Conservation (phyloP, 2,113 vertebrate genomes). For the Phycodurus eques region DNA sequence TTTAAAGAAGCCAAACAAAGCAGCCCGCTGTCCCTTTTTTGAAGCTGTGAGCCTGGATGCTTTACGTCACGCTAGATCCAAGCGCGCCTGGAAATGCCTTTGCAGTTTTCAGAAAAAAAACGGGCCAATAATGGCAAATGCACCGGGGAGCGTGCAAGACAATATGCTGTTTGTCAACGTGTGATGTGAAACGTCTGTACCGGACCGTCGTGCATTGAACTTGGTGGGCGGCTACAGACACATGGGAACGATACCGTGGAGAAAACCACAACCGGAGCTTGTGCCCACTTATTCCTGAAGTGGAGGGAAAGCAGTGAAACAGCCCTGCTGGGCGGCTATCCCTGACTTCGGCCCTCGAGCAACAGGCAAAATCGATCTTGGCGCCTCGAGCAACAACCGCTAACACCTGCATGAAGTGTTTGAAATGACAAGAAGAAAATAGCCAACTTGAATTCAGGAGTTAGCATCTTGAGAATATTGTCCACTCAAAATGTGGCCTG, state of each 20-base stretch:
- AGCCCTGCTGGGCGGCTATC: no score
- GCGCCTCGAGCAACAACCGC: no score
- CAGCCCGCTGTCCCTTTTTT: constrained; percentile 20
- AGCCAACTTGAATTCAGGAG: no score
- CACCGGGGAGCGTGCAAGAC: constrained; percentile 35
- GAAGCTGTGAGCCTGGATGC: constrained; percentile 28
- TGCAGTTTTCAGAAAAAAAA: constrained; percentile 19
- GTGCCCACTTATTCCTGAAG: background rate
- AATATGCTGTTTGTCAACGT: constrained; percentile 24
- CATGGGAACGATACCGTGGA: background rate
- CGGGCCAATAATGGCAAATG: constrained; percentile 39
- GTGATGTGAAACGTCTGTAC: constrained; percentile 18
- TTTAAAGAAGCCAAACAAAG: constrained; percentile 1
- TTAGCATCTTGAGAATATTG: no score
- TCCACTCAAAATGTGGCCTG: no score
- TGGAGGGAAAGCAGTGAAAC: background rate
- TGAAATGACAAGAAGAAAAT: no score
- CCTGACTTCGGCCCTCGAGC: no score
- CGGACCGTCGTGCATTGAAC: background rate
- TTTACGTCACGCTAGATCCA: constrained; percentile 48
- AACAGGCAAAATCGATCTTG: no score
- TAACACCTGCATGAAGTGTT: no score
- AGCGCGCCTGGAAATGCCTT: constrained; percentile 20
- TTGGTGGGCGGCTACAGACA: constrained; percentile 31
- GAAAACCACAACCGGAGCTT: background rate